Base-by-base conservation (phyloP, 2,797 vertebrate genomes). In the Decapterus maruadsi region DNA sequence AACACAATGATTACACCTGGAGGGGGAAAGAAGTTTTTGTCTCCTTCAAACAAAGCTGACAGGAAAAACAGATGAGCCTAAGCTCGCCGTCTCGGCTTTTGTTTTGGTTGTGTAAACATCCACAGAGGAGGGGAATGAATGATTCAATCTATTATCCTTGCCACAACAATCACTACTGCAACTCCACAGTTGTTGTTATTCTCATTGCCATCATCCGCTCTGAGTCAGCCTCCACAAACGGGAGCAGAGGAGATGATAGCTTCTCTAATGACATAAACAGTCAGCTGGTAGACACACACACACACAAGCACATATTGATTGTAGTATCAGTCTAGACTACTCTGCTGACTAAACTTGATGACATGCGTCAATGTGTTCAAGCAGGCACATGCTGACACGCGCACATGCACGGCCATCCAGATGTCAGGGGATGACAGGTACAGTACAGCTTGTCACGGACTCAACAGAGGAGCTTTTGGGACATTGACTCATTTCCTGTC, bases 401-500 rank as follows among this genome's bases (percentile, higher is more conserved):
- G 53, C 36, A 59, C 57, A 9, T 51, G n/a, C 13, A 6, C 46
- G 72, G n/a, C 1, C 69, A 69, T 78, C 64, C 82, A 91, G 82
- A 79, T 89, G 86, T 76, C 77, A 85, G 69, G 78, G 79, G 82
- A 85, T 87, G 87, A 92, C 81, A 87, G 82, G 26, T 26, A 26
- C 26, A 26, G 70, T 86, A 69, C 0, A n/a, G 80, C 77, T 90
- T 90, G 85, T 87, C 85, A 68, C 55, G 50, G 60, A 71, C 68
- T 81, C 48, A 77, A 53, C 78, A 55, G 68, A 38, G 75, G 73
- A 46, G 75, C 75, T 75, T 55, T 68, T 60, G 77, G 77, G 80
- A 85, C 76, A 84, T 71, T n/a, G 85, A 89, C 83, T 92, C 87
- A 92, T 80, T 77, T 90, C 86, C 87, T 85, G 74, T 68, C 81